phyloP scores from a whole-genome alignment of 2,797 vertebrate species.

The Babyrousa celebensis region DNA sequence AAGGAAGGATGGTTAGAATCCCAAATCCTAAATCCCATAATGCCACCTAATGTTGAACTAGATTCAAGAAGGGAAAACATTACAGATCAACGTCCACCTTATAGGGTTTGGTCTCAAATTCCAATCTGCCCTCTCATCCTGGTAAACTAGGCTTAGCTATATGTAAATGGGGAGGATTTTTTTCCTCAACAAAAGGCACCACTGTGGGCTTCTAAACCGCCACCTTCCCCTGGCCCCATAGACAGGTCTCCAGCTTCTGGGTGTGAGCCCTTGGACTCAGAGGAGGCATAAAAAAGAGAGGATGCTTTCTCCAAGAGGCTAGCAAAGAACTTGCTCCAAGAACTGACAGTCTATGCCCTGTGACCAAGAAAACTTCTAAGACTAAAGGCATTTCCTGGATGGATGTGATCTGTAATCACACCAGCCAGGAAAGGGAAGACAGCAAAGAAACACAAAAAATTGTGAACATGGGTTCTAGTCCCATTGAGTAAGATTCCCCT shows the following conservation, averaged over 20 bases:
- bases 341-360: neutral
- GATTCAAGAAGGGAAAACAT: neutral
- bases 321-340: neutral
- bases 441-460: neutral
- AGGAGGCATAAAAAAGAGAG: neutral
- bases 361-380: neutral
- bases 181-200: neutral
- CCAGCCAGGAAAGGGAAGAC: neutral
- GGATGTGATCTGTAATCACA: neutral
- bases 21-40: neutral
- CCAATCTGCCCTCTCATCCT: neutral
- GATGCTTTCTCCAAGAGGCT: neutral
- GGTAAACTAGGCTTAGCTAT: neutral
- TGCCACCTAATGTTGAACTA: constrained; percentile 6
- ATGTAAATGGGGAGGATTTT: neutral
- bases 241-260: neutral
- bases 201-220: neutral
- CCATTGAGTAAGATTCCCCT: neutral
- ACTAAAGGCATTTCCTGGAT: neutral
- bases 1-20: neutral
- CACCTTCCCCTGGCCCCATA: neutral
- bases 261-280: neutral
- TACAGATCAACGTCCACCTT: neutral
- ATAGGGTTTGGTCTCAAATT: neutral
- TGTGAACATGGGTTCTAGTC: no score